Evolutionary conservation across 2,113 vertebrate genomes (phyloP).

Genomic region (Dinomys branickii): DNA sequence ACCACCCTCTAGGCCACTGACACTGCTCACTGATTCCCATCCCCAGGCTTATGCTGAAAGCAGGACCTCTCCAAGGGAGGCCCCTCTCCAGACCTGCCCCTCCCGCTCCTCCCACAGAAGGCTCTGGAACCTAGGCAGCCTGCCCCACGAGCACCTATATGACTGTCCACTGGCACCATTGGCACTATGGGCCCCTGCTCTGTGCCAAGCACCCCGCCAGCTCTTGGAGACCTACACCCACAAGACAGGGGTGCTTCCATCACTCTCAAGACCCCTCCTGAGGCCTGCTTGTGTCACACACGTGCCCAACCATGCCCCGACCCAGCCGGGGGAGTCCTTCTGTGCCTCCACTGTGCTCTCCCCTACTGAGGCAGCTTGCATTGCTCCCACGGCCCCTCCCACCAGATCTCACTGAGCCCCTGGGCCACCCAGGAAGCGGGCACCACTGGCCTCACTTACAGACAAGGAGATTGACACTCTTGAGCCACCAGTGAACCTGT

Average conservation of each 20-base stretch:
- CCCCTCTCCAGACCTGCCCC: background rate
- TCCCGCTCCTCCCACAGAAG: background rate
- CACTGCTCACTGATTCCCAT: background rate
- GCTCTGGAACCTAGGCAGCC: background rate
- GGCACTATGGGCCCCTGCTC: background rate
- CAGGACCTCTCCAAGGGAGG: constrained; percentile 32
- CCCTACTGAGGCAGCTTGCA: background rate
- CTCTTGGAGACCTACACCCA: background rate
- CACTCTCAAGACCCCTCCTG: background rate
- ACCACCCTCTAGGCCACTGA: background rate
- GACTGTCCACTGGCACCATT: too few relatives aligned
- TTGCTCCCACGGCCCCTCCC: background rate
- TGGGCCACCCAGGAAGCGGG: background rate
- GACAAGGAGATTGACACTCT: background rate
- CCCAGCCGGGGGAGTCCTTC: background rate
- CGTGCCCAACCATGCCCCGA: background rate
- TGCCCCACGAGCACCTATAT: background rate
- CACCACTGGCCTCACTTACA: background rate
- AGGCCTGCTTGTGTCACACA: background rate
- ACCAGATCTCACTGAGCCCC: background rate
- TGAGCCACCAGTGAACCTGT: background rate
- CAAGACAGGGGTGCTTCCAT: too few relatives aligned
- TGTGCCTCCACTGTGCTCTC: background rate
- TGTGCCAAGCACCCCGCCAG: background rate
- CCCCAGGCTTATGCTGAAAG: background rate